Evolutionary conservation across 2,888 invertebrate species (phyloP), one percentile per base, ranked within the genome.

Genomic region (Pollenia amentaria): DNA sequence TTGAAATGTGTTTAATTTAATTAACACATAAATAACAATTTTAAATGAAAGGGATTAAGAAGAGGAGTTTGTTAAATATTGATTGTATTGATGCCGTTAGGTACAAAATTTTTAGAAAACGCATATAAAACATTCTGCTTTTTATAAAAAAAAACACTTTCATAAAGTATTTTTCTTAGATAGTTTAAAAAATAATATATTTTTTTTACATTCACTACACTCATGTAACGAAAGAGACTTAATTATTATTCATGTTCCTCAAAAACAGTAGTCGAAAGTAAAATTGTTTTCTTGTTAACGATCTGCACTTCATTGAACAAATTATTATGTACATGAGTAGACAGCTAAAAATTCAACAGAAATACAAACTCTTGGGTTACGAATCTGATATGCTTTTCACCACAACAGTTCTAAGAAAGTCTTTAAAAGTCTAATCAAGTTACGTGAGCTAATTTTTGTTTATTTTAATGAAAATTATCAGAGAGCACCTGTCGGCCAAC

Each of bases 401-500:
- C 67, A 81, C 80, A 67, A 77, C 65, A 73, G 60, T 87, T 87
- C 87, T 84, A 55, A 57, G 87, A 87, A 87, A 84, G 80, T 84
- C 76, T 87, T 87, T 87, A 77, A 87, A 77, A 87, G 87, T 87
- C 84, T 87, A 87, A 84, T 84, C 87, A 81, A 84, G 84, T 87
- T 87, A 87, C 87, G 87, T 87, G 87, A 73, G 78, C 84, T 84
- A 72, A 87, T 84, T 80, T 87, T 79, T 82, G 44, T 83, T 62
- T 38, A 82, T 76, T 76, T 82, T 46, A 76, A 18, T 76, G 67
- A 67, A 79, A 87, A 44, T 77, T 80, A 18, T 40, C 53, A 57
- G 57, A 88, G 88, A 87, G 90, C 90, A 90, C 90, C 91, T 90
- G 90, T 90, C 89, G 87, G 88, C 62, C 78, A 78, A 85, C 87